These are phyloP conservation scores for Pachypanchax playfairii DNA, from an alignment of 2,113 vertebrate species.

Conservation along the genomic window DNA sequence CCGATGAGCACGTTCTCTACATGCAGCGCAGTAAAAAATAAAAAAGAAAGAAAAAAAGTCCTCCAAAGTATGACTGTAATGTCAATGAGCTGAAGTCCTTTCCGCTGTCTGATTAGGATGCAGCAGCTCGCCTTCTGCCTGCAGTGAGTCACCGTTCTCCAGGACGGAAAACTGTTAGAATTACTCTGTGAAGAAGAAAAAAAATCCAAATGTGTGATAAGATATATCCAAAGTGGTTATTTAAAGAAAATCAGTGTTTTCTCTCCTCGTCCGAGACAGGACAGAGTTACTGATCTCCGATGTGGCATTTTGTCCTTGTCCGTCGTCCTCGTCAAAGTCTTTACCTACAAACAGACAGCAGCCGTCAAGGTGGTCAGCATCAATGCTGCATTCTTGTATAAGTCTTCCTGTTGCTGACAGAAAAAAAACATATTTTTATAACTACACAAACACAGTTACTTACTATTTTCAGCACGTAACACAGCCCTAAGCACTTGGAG, in stretches of 20 bases:
- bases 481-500: conserved; percentile 50
- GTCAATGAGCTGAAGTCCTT: conserved; percentile 79
- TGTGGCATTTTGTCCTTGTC: conserved; percentile 76
- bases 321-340: conserved; percentile 67
- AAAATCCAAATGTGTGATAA: conserved; percentile 55
- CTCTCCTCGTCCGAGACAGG: conserved; percentile 48
- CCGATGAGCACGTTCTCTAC: conserved; percentile 60
- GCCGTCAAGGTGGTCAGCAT: conserved; percentile 50
- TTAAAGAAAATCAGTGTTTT: conserved; percentile 36
- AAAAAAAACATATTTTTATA: neutral
- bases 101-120: conserved; percentile 79
- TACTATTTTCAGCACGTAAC: conserved; percentile 60
- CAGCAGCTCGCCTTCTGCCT: conserved; percentile 73
- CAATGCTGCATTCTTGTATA: conserved; percentile 37
- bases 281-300: conserved; percentile 59
- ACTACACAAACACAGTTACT: conserved; percentile 37
- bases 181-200: conserved; percentile 23
- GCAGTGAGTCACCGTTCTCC: conserved; percentile 77
- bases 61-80: conserved; percentile 83
- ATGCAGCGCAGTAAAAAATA: conserved; percentile 62
- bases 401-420: conserved; percentile 31
- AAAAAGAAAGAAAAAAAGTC: conserved; percentile 70
- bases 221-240: conserved; percentile 61
- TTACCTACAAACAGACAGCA: conserved; percentile 23
- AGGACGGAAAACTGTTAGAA: conserved; percentile 63